Evolutionary conservation across 2,797 vertebrate genomes (phyloP).

Genomic region (Myripristis murdjan): DNA sequence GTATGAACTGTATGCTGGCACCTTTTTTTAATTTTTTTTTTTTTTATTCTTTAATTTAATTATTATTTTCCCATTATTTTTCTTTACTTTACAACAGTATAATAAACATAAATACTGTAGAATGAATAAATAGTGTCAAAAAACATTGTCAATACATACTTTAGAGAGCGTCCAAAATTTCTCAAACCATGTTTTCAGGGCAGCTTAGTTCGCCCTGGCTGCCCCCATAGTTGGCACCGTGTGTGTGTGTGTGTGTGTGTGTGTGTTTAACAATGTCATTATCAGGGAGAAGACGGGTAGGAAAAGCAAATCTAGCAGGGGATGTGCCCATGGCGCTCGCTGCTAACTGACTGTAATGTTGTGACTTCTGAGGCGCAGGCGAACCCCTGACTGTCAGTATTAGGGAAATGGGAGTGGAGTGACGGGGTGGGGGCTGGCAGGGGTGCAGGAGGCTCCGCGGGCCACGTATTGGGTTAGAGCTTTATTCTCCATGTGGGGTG

Average conservation of each 20-base stretch:
- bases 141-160: no score
- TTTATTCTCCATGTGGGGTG: conserved; percentile 63
- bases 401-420: conserved; percentile 41
- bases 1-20: no score
- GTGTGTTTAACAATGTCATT: conserved; percentile 21
- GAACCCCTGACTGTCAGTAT: conserved; percentile 52
- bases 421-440: conserved; percentile 34
- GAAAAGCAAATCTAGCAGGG: conserved; percentile 29
- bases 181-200: no score
- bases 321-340: conserved; percentile 28
- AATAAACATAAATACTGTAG: no score
- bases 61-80: no score
- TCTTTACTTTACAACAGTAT: no score
- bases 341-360: conserved; percentile 45
- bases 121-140: no score
- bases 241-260: background rate
- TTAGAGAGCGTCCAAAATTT: no score
- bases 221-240: no score
- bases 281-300: conserved; percentile 18
- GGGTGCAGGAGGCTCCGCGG: conserved; percentile 32
- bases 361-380: conserved; percentile 19
- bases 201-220: no score
- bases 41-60: no score
- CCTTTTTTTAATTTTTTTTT: no score
- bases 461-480: conserved; percentile 57